Evolutionary conservation across 2,888 invertebrate species (phyloP), one percentile per base, ranked within the genome.

Genomic region (Dendrolimus pini): DNA sequence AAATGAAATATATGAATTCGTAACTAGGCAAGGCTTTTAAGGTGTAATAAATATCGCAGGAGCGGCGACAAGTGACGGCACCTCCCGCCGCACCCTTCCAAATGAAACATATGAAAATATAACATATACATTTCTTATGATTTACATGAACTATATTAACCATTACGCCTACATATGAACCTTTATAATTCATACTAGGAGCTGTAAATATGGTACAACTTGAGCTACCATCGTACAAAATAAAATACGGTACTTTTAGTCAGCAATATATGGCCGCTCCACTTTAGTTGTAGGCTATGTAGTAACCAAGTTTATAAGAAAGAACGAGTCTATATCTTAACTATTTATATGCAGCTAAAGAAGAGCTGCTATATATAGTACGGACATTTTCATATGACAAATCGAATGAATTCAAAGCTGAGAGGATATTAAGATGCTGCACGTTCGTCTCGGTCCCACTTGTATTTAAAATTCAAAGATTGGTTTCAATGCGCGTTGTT

Each of bases 61-160:
- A 62, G 58, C 60, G 54, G 53, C 55, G 41, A 18, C 14, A 8
- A 55, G 56, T 55, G 59, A 55, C 55, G 47, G 42, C 55, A 54
- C 55, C 56, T 54, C 57, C 55, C 41, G 56, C 6, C 59, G 59
- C 73, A 75, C 71, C 68, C 65, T 73, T 75, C 68, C 77, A 83
- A 82, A 85, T 75, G 77, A 85, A 77, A 80, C 80, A 85, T 82
- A 83, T 73, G 73, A 85, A 84, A 86, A 87, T 85, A 86, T 83
- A 86, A 83, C 83, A 85, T 78, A 86, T 86, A 89, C 86, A 85
- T 80, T 83, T 87, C 88, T 85, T 89, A 89, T 77, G 82, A 75
- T 78, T 88, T 87, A 89, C 80, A 87, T 85, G 85, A 88, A 88
- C 89, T 89, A 86, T 83, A 79, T 78, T 82, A 88, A 88, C 88